Evolutionary conservation across 2,888 invertebrate genomes (phyloP).

Genomic region (Nemapogon koenigi): DNA sequence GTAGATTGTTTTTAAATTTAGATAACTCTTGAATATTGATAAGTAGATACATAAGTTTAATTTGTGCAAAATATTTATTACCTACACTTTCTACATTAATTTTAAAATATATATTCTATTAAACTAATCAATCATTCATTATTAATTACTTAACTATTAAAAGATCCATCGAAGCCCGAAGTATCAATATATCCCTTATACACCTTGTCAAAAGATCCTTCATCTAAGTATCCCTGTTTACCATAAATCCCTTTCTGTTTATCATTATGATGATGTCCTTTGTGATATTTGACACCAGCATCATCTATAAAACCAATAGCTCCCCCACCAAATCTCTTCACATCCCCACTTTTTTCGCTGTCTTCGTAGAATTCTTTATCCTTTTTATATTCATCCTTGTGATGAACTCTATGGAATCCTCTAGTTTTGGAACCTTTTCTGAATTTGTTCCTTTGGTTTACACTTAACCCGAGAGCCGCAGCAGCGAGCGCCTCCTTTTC

Average conservation of each 20-base stretch:
- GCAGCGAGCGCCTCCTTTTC: conserved; percentile 40
- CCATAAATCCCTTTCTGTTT: conserved; percentile 48
- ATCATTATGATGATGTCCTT: conserved; percentile 41
- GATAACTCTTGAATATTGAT: too few species aligned
- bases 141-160: conserved; percentile 25
- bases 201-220: conserved; percentile 55
- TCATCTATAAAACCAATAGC: conserved; percentile 44
- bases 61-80: too few species aligned
- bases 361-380: conserved; percentile 66
- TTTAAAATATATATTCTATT: too few species aligned
- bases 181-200: conserved; percentile 49
- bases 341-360: conserved; percentile 53
- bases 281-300: conserved; percentile 44
- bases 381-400: conserved; percentile 68
- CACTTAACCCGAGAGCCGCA: conserved; percentile 40
- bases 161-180: conserved; percentile 43
- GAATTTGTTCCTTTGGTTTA: conserved; percentile 52
- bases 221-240: conserved; percentile 52
- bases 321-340: conserved; percentile 56
- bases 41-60: too few species aligned
- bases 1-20: too few species aligned
- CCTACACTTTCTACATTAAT: too few species aligned
- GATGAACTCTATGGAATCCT: conserved; percentile 64
- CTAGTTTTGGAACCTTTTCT: conserved; percentile 62
- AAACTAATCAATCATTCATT: too few species aligned